A percentile compares a stretch with the other conserved stretches of the same genome.
Evolutionary conservation across 2,113 vertebrate species (phyloP).

Genomic region (Butorides virescens): DNA sequence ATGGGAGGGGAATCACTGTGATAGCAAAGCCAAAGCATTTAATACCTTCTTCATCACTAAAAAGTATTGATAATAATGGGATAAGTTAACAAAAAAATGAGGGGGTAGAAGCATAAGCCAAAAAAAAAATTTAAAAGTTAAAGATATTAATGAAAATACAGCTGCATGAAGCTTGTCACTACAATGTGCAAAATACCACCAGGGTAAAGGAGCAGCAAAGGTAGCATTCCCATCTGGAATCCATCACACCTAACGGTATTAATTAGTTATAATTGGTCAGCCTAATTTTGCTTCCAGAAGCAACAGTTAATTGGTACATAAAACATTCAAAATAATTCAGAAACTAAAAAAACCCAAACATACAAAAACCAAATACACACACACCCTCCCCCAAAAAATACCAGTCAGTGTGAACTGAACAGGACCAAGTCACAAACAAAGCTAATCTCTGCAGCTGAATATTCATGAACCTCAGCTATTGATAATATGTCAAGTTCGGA

Average conservation of each 20-base stretch:
- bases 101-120: neutral
- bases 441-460: neutral
- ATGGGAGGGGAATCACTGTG: neutral
- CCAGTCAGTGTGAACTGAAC: neutral
- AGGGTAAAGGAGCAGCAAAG: neutral
- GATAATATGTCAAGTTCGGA: neutral
- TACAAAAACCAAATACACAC: too few relatives aligned
- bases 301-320: neutral
- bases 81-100: neutral
- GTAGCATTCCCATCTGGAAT: neutral
- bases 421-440: neutral
- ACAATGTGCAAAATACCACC: neutral
- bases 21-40: neutral
- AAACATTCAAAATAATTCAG: neutral
- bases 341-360: neutral
- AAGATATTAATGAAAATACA: neutral
- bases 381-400: too few relatives aligned
- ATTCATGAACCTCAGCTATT: neutral
- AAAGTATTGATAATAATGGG: neutral
- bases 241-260: neutral
- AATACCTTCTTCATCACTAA: neutral
- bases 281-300: neutral
- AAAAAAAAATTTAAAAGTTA: neutral
- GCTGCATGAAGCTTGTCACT: neutral
- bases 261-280: neutral